Evolutionary conservation across 2,888 invertebrate species (phyloP).

Genomic region (Chrysolina americana): DNA sequence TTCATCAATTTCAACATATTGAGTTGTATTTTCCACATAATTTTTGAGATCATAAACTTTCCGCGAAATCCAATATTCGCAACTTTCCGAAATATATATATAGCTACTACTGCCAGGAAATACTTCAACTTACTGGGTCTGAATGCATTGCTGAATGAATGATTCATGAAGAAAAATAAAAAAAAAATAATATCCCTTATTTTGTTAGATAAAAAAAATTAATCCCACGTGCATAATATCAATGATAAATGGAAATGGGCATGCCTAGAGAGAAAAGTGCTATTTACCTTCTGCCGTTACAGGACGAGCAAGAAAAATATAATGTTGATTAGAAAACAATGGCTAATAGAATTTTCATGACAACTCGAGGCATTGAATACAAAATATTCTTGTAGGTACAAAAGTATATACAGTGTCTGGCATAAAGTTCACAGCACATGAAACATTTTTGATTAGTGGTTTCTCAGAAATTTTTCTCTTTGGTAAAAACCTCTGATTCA

Average conservation of each 20-base stretch:
- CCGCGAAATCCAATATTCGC: too few species aligned
- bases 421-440: too few species aligned
- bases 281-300: conserved; percentile 68
- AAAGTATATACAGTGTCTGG: not conserved
- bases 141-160: not conserved
- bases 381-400: not conserved
- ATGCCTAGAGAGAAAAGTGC: conserved; percentile 56
- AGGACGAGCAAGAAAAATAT: conserved; percentile 62
- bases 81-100: too few species aligned
- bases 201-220: not conserved
- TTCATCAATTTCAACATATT: too few species aligned
- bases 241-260: conserved; percentile 36
- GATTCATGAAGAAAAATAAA: not conserved
- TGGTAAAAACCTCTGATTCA: too few species aligned
- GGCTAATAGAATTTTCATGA: conserved; percentile 1
- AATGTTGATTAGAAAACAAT: conserved; percentile 52
- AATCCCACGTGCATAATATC: conserved; percentile 8
- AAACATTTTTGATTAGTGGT: too few species aligned
- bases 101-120: not conserved
- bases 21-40: too few species aligned
- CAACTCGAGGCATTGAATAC: not conserved
- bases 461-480: too few species aligned
- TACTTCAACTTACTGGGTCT: not conserved
- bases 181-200: not conserved
- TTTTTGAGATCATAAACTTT: too few species aligned